Base-by-base conservation (phyloP, 2,113 vertebrate genomes). In the Otis tarda region DNA sequence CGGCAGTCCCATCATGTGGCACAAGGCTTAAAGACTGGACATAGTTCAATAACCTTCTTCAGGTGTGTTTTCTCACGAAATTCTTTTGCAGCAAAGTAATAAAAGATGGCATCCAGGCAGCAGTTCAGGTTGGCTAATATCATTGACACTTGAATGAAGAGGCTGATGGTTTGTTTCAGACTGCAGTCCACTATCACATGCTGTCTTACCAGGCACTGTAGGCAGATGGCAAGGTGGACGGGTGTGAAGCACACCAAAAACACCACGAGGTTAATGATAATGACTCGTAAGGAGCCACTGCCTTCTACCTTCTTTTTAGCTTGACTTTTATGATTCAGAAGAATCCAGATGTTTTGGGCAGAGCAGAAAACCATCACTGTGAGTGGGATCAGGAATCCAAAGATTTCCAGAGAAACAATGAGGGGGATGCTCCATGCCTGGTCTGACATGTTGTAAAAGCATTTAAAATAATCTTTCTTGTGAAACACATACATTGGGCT, bases 201-300 rank as follows among this genome's bases (percentile, higher is more conserved):
- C 2, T 97, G 98, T 71, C 96, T 98, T n/a, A 99, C 99, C 97
- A 99, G 97, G 95, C 98, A 99, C 97, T 99, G 99, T 61, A 99
- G 96, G 50, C 98, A 97, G 85, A 99, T 98, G 0, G 89, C 98
- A 8, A 99, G 47, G 95, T 99, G 99, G n/a, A 98, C 95, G 0
- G 99, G 99, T 2, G 98, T 98, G 90, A 99, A 99, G 27, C 99
- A 99, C 73, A 98, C 71, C 85, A 99, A 94, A 55, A 99, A 99
- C 60, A 99, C 98, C 7, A 97, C 93, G 4, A 99, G 95, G 75
- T 98, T 98, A 94, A 98, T 98, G 39, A 97, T 96, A 27, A 99
- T 98, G 27, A 98, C 98, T 95, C 97, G 96, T 89, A 98, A 92
- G 31, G 98, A 98, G 82, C 97, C 90, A 1, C 33, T 87, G 28